Evolutionary conservation across 37 sponge, comb jelly and placozoan genomes (phyloP), one percentile per base, ranked within the genome.

Genomic region (Diacarnus erythraeanus): DNA sequence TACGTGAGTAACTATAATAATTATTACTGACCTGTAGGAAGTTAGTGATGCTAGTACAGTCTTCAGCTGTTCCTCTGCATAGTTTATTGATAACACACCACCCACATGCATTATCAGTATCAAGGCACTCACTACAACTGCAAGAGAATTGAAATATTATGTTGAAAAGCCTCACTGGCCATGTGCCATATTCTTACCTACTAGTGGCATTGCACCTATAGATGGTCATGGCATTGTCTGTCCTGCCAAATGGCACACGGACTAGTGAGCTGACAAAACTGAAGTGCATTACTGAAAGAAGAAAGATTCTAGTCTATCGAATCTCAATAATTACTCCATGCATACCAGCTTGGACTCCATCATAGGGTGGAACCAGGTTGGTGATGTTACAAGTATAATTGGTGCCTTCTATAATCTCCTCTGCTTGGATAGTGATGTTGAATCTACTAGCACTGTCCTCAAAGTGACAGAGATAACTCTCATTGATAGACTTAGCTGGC

Each of bases 101-200:
- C 17, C 81, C 87, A 80, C 87, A 87, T n/a, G 44, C 71, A 74
- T 51, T 70, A 20, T 65, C 64, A 41, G 75, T 87, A 30, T 70
- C 41, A n/a, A 87, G 51, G 81, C 87, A 87, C 18, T 67, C 72
- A 41, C 77, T 74, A 69, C 87, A 87, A 29, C 87, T 87, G 75
- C 6, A 3, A n/a, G 4, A 31, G 2, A 31, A 65, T 31, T 31
- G 22, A 17, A 60, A 60, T 20, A 25, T 26, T 26, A 6, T n/a
- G n/a, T n/a, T n/a, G n/a, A n/a, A n/a, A n/a, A n/a, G n/a, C n/a
- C n/a, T n/a, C n/a, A n/a, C n/a, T n/a, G n/a, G n/a, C n/a, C n/a
- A n/a, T n/a, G n/a, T n/a, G n/a, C n/a, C n/a, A n/a, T 1, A 27
- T 31, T 34, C 57, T 29, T 64, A 82, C 83, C 83, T 82, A 2